phyloP scores from a whole-genome alignment of 2,113 vertebrate species.

The Actenoides lindsayi region DNA sequence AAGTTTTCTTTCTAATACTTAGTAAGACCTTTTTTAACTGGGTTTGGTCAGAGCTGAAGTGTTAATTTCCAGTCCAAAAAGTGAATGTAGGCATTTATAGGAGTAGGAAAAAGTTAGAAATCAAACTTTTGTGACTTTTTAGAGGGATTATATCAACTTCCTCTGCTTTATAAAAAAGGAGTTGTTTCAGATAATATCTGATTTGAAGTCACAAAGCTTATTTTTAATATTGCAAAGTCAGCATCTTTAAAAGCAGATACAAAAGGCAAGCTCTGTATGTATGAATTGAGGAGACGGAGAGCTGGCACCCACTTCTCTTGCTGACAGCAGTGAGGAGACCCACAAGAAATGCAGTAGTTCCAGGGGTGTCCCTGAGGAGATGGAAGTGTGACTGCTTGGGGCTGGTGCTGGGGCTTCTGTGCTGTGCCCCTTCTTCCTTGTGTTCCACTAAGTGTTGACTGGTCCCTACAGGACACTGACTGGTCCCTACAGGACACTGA shows the following conservation, averaged over 20 bases:
- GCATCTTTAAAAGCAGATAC: neutral
- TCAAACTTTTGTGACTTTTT: neutral
- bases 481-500: accelerated
- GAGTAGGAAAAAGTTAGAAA: neutral
- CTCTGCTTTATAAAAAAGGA: neutral
- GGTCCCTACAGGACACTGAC: neutral
- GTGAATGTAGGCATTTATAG: neutral
- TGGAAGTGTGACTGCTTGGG: neutral
- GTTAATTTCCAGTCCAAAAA: neutral
- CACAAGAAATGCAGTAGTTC: neutral
- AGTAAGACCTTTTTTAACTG: neutral
- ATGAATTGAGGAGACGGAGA: neutral
- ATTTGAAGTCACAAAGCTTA: neutral
- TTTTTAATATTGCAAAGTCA: neutral
- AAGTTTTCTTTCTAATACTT: neutral
- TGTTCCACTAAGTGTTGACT: neutral
- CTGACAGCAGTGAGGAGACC: neutral
- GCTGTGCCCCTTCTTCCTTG: neutral
- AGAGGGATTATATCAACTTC: neutral
- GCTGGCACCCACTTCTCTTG: neutral
- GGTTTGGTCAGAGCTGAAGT: neutral
- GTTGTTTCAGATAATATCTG: neutral
- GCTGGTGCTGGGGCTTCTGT: neutral
- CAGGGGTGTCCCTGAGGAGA: neutral
- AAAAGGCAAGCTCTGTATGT: neutral